Evolutionary conservation across 1,140 invertebrate genomes (phyloP).

Genomic region (Saxidomus purpurata): DNA sequence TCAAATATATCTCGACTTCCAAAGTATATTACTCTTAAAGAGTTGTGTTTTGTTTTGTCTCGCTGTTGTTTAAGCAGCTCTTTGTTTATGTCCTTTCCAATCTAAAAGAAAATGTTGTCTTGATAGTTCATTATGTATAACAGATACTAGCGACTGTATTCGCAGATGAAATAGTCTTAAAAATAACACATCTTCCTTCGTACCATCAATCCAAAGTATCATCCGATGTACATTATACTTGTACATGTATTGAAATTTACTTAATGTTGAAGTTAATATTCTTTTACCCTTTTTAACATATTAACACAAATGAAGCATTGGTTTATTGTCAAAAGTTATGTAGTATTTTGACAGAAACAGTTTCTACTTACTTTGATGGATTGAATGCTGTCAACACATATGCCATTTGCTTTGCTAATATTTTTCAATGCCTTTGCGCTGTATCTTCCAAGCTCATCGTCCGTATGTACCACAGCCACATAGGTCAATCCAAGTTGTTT

Average conservation of each 20-base stretch:
- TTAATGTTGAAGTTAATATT: too few species aligned
- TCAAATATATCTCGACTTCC: constrained; percentile 70
- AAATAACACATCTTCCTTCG: too few species aligned
- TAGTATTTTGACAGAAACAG: too few species aligned
- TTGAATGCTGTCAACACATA: constrained; percentile 74
- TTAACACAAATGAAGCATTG: too few species aligned
- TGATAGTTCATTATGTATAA: too few species aligned
- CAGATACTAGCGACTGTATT: too few species aligned
- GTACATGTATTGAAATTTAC: too few species aligned
- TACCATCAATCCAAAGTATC: too few species aligned
- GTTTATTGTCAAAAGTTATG: too few species aligned
- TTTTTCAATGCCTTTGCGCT: constrained; percentile 66
- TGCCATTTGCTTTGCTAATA: constrained; percentile 63
- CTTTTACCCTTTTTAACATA: too few species aligned
- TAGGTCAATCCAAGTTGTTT: constrained; percentile 78
- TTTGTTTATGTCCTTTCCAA: not conserved
- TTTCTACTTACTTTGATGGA: constrained; percentile 33
- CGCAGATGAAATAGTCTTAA: too few species aligned
- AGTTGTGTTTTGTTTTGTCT: constrained; percentile 68
- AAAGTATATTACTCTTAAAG: constrained; percentile 75
- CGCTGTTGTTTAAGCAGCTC: constrained; percentile 35
- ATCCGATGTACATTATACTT: too few species aligned
- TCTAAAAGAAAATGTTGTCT: constrained; percentile 9
- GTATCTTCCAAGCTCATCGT: constrained; percentile 74
- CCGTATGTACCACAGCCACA: constrained; percentile 76